Base-by-base conservation (phyloP, 2,888 invertebrate genomes). In the Andrena praecox region DNA sequence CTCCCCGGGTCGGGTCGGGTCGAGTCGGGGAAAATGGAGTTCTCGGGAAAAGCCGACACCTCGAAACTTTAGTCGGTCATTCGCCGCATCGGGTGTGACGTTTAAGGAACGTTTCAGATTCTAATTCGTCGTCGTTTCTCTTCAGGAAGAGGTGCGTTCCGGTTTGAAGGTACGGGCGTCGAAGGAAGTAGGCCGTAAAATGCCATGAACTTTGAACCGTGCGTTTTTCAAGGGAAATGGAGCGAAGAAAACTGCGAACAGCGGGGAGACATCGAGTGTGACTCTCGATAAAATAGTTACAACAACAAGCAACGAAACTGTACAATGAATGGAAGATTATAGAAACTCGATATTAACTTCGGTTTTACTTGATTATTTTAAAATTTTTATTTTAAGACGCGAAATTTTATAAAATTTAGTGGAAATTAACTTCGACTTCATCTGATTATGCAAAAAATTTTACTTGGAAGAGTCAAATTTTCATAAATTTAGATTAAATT, bases 121-220 rank as follows among this genome's bases (percentile, higher is more conserved):
- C 82, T 86, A 82, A 86, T 85, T 85, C 75, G 82, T 77, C 74
- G 68, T 24, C 77, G 85, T 82, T 80, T 86, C 82, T 70, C 84
- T 68, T 73, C 75, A 67, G 77, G 73, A 68, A 78, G 82, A 79
- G 84, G 84, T 77, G 81, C 88, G 86, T 88, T 86, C 82, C 82
- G 85, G 79, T 81, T 86, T 74, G 85, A 85, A 82, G 78, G 82
- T 80, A 72, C 83, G 70, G 56, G 72, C 56, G 71, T 69, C 78
- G 81, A 48, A 78, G 88, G 88, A 88, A 87, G 72, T 86, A 88
- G 87, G 88, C 82, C 87, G 88, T 88, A 88, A 87, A 87, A 88
- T 82, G 74, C 84, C 87, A 56, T 79, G 88, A 87, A 88, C 87
- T 87, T 82, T 87, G 88, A 80, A 87, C 86, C 73, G 77, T 63